These are phyloP conservation scores for Orchestes rusci DNA, from an alignment of 2,888 invertebrate species.

Conservation along the genomic window DNA sequence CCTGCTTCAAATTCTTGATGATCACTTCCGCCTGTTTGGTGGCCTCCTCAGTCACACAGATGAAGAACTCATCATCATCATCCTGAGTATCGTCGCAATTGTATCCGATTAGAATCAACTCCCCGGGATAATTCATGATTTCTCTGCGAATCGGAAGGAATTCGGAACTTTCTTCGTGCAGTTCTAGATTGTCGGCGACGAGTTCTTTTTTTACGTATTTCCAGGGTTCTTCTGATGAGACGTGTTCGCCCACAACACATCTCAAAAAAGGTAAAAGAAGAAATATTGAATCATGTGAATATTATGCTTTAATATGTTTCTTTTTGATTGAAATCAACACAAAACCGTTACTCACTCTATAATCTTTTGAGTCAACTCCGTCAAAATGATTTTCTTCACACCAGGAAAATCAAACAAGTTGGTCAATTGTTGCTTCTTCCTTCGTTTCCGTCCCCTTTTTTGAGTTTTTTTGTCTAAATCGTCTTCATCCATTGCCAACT, in stretches of 20 bases:
- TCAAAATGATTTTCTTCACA: constrained; percentile 48
- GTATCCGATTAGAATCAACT: constrained; percentile 47
- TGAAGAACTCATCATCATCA: constrained; percentile 56
- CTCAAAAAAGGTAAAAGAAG: constrained; percentile 5
- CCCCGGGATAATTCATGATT: constrained; percentile 38
- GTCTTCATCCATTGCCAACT: too few species aligned
- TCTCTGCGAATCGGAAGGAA: constrained; percentile 43
- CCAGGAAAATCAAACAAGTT: constrained; percentile 49
- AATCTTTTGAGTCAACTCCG: constrained; percentile 53
- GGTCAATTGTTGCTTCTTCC: constrained; percentile 23
- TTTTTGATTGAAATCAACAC: not conserved
- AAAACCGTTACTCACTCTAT: constrained; percentile 42
- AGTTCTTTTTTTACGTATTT: constrained; percentile 54
- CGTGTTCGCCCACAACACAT: constrained; percentile 58
- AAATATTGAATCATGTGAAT: not conserved
- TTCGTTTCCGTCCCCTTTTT: constrained; percentile 6
- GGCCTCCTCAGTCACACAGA: constrained; percentile 54
- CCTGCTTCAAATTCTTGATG: constrained; percentile 52
- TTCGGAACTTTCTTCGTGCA: constrained; percentile 49
- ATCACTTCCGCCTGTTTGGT: constrained; percentile 47
- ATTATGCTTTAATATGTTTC: not conserved
- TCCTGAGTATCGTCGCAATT: constrained; percentile 55
- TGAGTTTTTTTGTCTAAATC: not conserved
- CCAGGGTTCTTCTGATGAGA: constrained; percentile 71
- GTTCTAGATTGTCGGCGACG: constrained; percentile 55